Evolutionary conservation across 2,113 vertebrate species (phyloP).

Genomic region (Tapirus terrestris): DNA sequence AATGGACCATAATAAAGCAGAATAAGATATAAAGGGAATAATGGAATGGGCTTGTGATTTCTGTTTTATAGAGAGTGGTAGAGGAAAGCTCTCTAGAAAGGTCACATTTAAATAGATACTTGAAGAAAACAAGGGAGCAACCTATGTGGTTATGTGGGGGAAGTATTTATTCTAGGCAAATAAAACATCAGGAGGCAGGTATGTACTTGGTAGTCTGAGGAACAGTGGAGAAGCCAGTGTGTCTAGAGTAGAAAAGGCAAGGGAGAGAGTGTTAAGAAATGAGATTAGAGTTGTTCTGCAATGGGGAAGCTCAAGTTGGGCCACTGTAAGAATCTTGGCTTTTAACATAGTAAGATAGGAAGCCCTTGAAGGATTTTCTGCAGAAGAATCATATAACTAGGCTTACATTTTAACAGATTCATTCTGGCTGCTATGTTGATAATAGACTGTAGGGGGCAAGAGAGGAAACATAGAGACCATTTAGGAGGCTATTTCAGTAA

Average conservation of each 20-base stretch:
- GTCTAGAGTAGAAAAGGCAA: background rate
- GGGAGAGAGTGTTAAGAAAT: background rate
- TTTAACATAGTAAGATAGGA: background rate
- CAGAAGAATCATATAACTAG: background rate
- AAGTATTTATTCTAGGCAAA: slow-evolving; percentile 6
- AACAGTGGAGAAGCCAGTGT: background rate
- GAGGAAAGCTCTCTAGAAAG: background rate
- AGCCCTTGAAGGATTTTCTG: background rate
- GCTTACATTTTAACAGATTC: background rate
- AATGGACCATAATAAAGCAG: background rate
- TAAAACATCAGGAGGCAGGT: background rate
- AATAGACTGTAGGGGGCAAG: background rate
- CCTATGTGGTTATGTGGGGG: background rate
- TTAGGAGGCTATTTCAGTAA: background rate
- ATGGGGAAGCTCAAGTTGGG: background rate
- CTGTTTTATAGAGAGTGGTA: background rate
- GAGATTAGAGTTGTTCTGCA: background rate
- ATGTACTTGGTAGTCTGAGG: background rate
- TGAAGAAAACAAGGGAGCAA: background rate
- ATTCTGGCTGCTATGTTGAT: background rate
- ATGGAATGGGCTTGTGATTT: background rate
- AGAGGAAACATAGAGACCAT: background rate
- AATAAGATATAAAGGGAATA: background rate
- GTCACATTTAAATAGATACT: background rate
- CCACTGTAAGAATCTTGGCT: background rate